These are phyloP conservation scores for Drymodes brunneopygia DNA, from an alignment of 2,113 vertebrate genomes.

Conservation along the genomic window DNA sequence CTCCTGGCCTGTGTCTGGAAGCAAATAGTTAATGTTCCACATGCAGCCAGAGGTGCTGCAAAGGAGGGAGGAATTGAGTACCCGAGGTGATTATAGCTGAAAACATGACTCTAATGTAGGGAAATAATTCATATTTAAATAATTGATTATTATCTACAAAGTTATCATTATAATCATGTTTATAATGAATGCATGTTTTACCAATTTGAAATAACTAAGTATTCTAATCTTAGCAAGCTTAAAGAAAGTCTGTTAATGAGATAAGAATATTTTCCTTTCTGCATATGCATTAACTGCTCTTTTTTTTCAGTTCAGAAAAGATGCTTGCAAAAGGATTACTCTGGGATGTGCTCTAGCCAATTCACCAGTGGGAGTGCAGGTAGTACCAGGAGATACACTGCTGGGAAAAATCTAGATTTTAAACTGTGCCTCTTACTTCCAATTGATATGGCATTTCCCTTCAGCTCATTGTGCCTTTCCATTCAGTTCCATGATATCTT, in stretches of 20 bases:
- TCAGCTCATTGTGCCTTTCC: not conserved
- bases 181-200: constrained; percentile 70
- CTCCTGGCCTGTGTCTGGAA: not conserved
- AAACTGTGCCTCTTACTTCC: not conserved
- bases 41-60: constrained; percentile 20
- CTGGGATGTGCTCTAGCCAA: not conserved
- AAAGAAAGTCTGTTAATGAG: constrained; percentile 67
- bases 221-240: constrained; percentile 67
- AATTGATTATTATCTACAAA: constrained; percentile 71
- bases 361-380: not conserved
- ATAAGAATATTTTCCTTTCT: constrained; percentile 64
- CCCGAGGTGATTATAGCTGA: constrained; percentile 59
- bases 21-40: constrained; percentile 46
- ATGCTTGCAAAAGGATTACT: constrained; percentile 22
- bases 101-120: constrained; percentile 65
- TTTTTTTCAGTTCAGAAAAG: constrained; percentile 33
- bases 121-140: constrained; percentile 71
- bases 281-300: constrained; percentile 55
- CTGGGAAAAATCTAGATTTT: not conserved
- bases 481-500: not conserved
- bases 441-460: not conserved
- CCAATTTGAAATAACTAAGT: constrained; percentile 67
- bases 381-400: not conserved
- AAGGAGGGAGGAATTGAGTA: constrained; percentile 43
- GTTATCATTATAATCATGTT: constrained; percentile 69